Evolutionary conservation across 2,888 invertebrate genomes (phyloP).

Genomic region (Creontiades dilutus): DNA sequence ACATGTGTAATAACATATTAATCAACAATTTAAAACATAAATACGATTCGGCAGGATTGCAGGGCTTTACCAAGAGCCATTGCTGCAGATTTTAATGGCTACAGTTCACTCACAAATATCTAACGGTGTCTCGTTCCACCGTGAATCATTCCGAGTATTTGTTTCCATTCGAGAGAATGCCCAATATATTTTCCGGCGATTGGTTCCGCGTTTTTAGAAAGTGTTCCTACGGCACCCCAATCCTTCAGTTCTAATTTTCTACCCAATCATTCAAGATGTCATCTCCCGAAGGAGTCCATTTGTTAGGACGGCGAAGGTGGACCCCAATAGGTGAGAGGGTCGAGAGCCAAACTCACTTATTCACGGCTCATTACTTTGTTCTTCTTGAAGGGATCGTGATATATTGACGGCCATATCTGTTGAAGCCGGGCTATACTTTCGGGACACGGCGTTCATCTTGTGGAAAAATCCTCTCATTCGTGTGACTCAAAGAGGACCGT

Average conservation of each 20-base stretch:
- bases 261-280: constrained; percentile 47
- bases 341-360: constrained; percentile 59
- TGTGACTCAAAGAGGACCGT: constrained; percentile 15
- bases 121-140: background rate
- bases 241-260: constrained; percentile 50
- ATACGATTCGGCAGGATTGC: too few species aligned
- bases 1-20: too few species aligned
- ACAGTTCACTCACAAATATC: background rate
- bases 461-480: constrained; percentile 40
- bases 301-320: constrained; percentile 34
- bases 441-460: constrained; percentile 54
- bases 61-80: too few species aligned
- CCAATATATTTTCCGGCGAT: background rate
- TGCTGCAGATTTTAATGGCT: background rate
- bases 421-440: constrained; percentile 11
- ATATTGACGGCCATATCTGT: constrained; percentile 61
- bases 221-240: constrained; percentile 21
- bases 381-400: constrained; percentile 55
- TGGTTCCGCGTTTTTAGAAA: constrained; percentile 31
- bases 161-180: constrained; percentile 5
- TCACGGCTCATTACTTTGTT: constrained; percentile 61
- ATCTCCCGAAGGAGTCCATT: constrained; percentile 23
- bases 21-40: too few species aligned
- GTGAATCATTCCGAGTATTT: background rate
- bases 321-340: constrained; percentile 43